A percentile compares a stretch with the other conserved stretches of the same genome.
Conservation (phyloP, 1,140 invertebrate species). For the Drosophila paulistorum region DNA sequence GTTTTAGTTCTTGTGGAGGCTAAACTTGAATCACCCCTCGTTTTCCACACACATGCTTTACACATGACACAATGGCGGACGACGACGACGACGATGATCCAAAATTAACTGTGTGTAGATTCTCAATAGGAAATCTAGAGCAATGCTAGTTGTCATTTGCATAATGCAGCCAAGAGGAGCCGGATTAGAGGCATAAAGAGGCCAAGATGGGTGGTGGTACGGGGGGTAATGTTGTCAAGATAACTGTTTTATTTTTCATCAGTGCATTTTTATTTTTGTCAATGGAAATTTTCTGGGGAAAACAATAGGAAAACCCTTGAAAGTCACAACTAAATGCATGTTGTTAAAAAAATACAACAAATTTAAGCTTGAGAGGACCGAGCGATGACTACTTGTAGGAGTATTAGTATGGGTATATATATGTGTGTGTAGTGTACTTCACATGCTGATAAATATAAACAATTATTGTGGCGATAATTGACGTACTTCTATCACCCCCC, state of each 20-base stretch:
- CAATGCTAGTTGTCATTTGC: constrained; percentile 50
- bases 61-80: constrained; percentile 44
- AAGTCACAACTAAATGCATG: constrained; percentile 24
- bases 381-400: background rate
- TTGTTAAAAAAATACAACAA: constrained; percentile 57
- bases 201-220: too few relatives aligned
- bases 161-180: constrained; percentile 25
- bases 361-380: constrained; percentile 56
- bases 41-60: constrained; percentile 53
- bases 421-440: constrained; percentile 23
- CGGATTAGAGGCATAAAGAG: background rate
- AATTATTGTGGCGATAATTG: constrained; percentile 78
- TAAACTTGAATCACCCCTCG: constrained; percentile 19
- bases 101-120: constrained; percentile 33
- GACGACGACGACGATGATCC: constrained; percentile 4
- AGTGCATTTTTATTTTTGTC: constrained; percentile 41
- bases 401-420: background rate
- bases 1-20: constrained; percentile 15
- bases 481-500: background rate
- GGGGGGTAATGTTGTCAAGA: background rate
- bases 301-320: constrained; percentile 25
- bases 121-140: constrained; percentile 48
- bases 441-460: constrained; percentile 68
- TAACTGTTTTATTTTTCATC: constrained; percentile 12
- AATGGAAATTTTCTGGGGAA: constrained; percentile 66